Conservation (phyloP, 2,797 vertebrate genomes). For the Valencia hispanica region DNA sequence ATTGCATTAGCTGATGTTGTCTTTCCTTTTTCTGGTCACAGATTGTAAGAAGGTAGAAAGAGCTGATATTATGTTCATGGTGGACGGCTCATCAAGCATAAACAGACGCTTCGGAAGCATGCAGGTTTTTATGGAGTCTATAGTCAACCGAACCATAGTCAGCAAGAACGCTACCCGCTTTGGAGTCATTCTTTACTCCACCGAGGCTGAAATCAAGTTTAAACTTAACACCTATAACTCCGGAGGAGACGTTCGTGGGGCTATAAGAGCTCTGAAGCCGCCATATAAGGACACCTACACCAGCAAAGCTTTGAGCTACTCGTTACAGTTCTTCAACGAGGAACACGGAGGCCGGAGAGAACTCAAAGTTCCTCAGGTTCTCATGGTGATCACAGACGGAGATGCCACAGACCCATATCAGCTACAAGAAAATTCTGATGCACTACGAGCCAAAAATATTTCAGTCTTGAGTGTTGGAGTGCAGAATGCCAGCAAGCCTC, state of each 20-base stretch:
- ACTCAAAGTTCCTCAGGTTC: slow-evolving; percentile 59
- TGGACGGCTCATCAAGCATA: slow-evolving; percentile 72
- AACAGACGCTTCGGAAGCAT: slow-evolving; percentile 63
- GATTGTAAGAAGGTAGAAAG: slow-evolving; percentile 70
- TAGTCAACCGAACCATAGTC: slow-evolving; percentile 73
- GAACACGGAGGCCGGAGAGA: slow-evolving; percentile 59
- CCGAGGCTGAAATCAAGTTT: slow-evolving; percentile 34
- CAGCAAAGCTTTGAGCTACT: slow-evolving; percentile 64
- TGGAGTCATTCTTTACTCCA: slow-evolving; percentile 71
- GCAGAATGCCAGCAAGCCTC: not conserved
- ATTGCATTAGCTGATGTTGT: not conserved
- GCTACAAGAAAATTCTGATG: slow-evolving; percentile 37
- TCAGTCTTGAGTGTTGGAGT: slow-evolving; percentile 75
- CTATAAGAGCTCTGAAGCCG: slow-evolving; percentile 40
- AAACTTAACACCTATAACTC: slow-evolving; percentile 45
- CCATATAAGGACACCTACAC: slow-evolving; percentile 49
- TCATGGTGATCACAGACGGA: slow-evolving; percentile 80
- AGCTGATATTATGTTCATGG: slow-evolving; percentile 83
- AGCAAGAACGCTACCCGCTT: slow-evolving; percentile 66
- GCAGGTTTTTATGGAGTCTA: slow-evolving; percentile 67
- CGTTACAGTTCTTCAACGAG: slow-evolving; percentile 60
- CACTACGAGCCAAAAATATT: slow-evolving; percentile 54
- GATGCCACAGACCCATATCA: slow-evolving; percentile 27
- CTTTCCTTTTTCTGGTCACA: slow-evolving; percentile 26
- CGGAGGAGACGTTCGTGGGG: slow-evolving; percentile 57